These are phyloP conservation scores for Drosophila truncata DNA, from an alignment of 1,140 invertebrate genomes.

Conservation along the genomic window DNA sequence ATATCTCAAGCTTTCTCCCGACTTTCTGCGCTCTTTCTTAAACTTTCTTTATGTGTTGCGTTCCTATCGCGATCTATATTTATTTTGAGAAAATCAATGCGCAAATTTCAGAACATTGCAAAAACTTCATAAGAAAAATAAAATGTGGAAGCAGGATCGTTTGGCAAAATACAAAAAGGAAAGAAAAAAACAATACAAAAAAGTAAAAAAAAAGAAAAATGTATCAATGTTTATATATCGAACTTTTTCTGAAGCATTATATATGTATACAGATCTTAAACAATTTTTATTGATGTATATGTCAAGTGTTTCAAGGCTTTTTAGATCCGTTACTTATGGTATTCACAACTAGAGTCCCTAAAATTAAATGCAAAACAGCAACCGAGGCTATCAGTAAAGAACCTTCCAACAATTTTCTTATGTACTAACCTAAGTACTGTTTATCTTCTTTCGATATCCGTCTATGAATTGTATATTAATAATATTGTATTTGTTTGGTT, in stretches of 20 bases:
- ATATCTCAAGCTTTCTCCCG: slow-evolving; percentile 41
- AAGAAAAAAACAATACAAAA: slow-evolving; percentile 16
- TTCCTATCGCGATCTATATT: slow-evolving; percentile 56
- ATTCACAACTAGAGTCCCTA: slow-evolving; percentile 59
- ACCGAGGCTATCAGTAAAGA: slow-evolving; percentile 80
- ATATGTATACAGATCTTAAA: slow-evolving; percentile 48
- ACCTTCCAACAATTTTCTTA: slow-evolving; percentile 67
- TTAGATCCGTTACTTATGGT: slow-evolving; percentile 58
- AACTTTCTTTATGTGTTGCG: slow-evolving; percentile 47
- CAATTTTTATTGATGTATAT: slow-evolving; percentile 63
- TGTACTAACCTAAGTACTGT: slow-evolving; percentile 27
- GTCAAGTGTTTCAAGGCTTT: slow-evolving; percentile 70
- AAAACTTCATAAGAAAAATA: slow-evolving; percentile 57
- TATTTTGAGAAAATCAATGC: slow-evolving; percentile 76
- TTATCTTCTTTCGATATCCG: slow-evolving; percentile 36
- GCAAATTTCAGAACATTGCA: slow-evolving; percentile 65
- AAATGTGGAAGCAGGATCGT: slow-evolving; percentile 85
- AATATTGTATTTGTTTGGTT: slow-evolving; percentile 23
- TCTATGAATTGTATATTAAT: slow-evolving; percentile 29
- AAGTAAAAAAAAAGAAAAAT: slow-evolving; percentile 13
- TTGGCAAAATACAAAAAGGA: slow-evolving; percentile 62
- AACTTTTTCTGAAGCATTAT: slow-evolving; percentile 58
- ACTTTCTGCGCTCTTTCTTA: slow-evolving; percentile 60
- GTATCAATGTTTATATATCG: slow-evolving; percentile 59
- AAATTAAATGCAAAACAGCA: slow-evolving; percentile 35